Evolutionary conservation across 2,888 invertebrate genomes (phyloP).

Genomic region (Mylabris sibirica): DNA sequence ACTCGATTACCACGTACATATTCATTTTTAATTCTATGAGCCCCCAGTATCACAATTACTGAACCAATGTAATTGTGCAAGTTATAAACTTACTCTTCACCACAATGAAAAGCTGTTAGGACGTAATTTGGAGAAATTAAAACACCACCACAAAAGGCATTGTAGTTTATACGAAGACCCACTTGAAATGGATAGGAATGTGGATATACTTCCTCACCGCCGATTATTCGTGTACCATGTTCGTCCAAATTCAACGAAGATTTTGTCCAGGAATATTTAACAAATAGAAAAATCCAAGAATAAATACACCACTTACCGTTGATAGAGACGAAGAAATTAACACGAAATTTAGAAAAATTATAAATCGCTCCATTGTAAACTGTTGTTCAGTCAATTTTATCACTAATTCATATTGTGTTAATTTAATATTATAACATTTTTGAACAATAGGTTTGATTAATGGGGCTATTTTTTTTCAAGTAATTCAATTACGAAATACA

Average conservation of each 20-base stretch:
- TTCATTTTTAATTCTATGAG: constrained; percentile 41
- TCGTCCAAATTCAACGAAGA: not conserved
- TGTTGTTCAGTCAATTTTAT: not conserved
- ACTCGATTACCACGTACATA: constrained; percentile 35
- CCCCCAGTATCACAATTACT: constrained; percentile 46
- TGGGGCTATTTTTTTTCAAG: too few relatives aligned
- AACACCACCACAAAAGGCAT: constrained; percentile 44
- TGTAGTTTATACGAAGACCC: constrained; percentile 41
- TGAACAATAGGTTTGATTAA: not conserved
- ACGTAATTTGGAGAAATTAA: constrained; percentile 47
- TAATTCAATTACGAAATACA: too few relatives aligned
- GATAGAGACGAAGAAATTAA: not conserved
- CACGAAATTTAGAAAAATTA: not conserved
- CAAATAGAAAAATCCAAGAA: not conserved
- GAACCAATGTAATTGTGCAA: too few relatives aligned
- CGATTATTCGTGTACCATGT: constrained; percentile 35
- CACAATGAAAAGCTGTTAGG: constrained; percentile 47
- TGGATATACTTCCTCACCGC: constrained; percentile 44
- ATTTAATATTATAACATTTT: not conserved
- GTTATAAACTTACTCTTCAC: constrained; percentile 41
- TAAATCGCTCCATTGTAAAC: not conserved
- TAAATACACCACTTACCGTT: not conserved
- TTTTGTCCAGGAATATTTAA: not conserved
- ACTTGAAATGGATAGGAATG: constrained; percentile 44
- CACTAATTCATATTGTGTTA: not conserved